Base-by-base conservation (phyloP, 1,140 invertebrate genomes). In the Drosophila pandora region DNA sequence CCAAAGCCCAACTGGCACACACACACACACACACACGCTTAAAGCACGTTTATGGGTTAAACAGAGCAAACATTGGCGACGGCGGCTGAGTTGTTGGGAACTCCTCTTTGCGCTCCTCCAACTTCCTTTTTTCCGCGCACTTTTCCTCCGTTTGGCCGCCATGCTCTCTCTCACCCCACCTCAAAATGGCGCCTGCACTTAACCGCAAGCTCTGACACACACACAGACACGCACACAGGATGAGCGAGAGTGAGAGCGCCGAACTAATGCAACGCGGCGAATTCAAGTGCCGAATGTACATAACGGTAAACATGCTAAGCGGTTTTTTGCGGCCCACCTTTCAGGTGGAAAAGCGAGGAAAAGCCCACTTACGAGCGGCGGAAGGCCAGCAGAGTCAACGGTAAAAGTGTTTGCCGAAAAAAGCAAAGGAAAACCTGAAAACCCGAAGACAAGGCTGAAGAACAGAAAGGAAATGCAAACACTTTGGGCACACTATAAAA, bases 241-340 rank as follows among this genome's bases (percentile, higher is more conserved):
- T 9, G 21, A 9, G 34, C 17, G 23, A 39, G 10, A 49, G 55
- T 28, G 22, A 58, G 49, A 59, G 41, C 60, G 70, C 70, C 70
- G 71, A 87, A 82, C 82, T 87, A 85, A 87, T 87, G 82, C 82
- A 87, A 87, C 74, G 85, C 79, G 83, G 82, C 82, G 83, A 87
- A 87, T 87, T 88, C 82, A 79, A 87, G 82, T 88, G 78, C 65
- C 70, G 83, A 82, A 23, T 53, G 67, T 68, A 87, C 83, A 87
- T 76, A 76, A 81, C 83, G 83, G 82, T 76, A 88, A 87, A 87
- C 82, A 87, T 87, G 82, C 82, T 87, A 87, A 87, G 82, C 82
- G 83, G 78, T 87, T 87, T 85, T 81, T 48, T 45, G 57, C 17
- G 8, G 54, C 43, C 32, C 5, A 48, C 37, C 54, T 56, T 57